Conservation (phyloP, 2,888 invertebrate species). For the Malthinus seriepunctatus region DNA sequence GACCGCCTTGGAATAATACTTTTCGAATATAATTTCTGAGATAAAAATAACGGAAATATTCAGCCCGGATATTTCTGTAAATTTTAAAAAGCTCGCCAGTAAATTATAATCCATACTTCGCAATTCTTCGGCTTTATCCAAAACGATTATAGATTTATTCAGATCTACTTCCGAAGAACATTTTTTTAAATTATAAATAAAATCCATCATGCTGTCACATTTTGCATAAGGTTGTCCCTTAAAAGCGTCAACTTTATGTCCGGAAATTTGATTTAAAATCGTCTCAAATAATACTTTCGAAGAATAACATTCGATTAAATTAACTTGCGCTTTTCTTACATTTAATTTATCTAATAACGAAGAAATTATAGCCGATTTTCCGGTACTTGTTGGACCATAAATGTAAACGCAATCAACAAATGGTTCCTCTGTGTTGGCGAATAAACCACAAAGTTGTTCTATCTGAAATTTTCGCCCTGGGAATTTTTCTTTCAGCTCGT, state of each 20-base stretch:
- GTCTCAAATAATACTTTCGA: slow-evolving; percentile 76
- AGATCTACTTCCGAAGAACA: slow-evolving; percentile 46
- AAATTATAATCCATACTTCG: slow-evolving; percentile 75
- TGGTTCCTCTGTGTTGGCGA: slow-evolving; percentile 60
- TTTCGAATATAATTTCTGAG: slow-evolving; percentile 80
- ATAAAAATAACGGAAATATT: slow-evolving; percentile 77
- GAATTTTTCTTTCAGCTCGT: slow-evolving; percentile 34
- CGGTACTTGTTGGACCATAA: slow-evolving; percentile 82
- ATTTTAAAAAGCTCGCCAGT: slow-evolving; percentile 70
- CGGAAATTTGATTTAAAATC: slow-evolving; percentile 65
- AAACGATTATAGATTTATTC: slow-evolving; percentile 65
- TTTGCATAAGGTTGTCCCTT: slow-evolving; percentile 55
- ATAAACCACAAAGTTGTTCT: slow-evolving; percentile 47
- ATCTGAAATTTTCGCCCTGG: slow-evolving; percentile 50
- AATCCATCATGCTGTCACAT: slow-evolving; percentile 72
- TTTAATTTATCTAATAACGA: slow-evolving; percentile 62
- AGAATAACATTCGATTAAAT: slow-evolving; percentile 83
- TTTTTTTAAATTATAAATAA: slow-evolving; percentile 55
- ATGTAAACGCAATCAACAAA: slow-evolving; percentile 73
- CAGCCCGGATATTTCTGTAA: slow-evolving; percentile 72
- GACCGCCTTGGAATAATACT: slow-evolving; percentile 73
- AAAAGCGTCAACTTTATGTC: slow-evolving; percentile 50
- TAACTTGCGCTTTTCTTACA: slow-evolving; percentile 67
- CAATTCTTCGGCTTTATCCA: slow-evolving; percentile 82
- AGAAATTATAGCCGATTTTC: slow-evolving; percentile 74